Conservation (phyloP, 1,140 invertebrate genomes). For the Frieseomelitta varia region DNA sequence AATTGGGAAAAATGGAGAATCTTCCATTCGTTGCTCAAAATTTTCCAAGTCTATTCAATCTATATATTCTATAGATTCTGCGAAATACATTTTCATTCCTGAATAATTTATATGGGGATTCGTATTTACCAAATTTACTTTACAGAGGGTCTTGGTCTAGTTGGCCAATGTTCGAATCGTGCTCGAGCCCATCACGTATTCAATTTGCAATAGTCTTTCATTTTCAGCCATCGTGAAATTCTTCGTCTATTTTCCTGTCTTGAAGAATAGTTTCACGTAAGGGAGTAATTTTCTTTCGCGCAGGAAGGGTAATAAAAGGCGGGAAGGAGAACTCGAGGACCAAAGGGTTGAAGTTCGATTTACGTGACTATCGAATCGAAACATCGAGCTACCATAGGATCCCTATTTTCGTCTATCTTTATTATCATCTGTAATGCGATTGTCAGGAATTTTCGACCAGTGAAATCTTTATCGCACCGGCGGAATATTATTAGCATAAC, state of each 20-base stretch:
- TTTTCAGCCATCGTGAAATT: background rate
- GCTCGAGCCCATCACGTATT: too few relatives aligned
- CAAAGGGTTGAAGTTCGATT: slow-evolving; percentile 17
- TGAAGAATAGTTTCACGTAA: background rate
- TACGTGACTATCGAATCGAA: slow-evolving; percentile 20
- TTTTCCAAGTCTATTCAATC: too few relatives aligned
- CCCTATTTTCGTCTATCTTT: slow-evolving; percentile 36
- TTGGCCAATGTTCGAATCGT: too few relatives aligned
- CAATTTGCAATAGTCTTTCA: too few relatives aligned
- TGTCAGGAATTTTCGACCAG: slow-evolving; percentile 23
- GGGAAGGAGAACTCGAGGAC: too few relatives aligned
- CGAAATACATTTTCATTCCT: too few relatives aligned
- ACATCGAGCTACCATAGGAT: background rate
- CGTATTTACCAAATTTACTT: too few relatives aligned
- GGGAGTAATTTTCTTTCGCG: background rate
- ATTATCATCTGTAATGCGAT: slow-evolving; percentile 47
- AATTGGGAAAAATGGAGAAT: too few relatives aligned
- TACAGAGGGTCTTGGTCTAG: too few relatives aligned
- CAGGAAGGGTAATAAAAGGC: background rate
- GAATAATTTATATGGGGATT: too few relatives aligned
- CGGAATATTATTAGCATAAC: slow-evolving; percentile 39
- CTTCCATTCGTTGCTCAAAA: too few relatives aligned
- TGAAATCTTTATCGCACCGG: slow-evolving; percentile 32
- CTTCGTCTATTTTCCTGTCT: background rate
- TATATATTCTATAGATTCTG: too few relatives aligned